A percentile compares a stretch with the other conserved stretches of the same genome.
phyloP scores from a whole-genome alignment of 2,888 invertebrate species.

The Cinara cedri region DNA sequence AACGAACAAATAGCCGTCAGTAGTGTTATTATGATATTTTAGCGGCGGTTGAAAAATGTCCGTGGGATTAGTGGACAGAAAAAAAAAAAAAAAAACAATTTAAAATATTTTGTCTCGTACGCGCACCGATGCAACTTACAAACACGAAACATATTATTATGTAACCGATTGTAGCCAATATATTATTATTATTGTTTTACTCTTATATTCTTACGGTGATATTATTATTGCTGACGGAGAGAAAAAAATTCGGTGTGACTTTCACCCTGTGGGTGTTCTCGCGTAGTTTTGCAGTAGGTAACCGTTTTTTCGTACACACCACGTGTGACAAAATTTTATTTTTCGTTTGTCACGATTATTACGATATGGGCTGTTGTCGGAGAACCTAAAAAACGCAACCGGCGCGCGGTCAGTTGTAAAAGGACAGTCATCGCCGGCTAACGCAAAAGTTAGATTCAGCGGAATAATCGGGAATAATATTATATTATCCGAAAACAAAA shows the following conservation, averaged over 20 bases:
- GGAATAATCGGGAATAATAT: not conserved
- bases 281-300: not conserved
- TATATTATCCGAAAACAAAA: not conserved
- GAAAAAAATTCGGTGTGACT: conserved; percentile 20
- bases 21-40: no score
- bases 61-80: no score
- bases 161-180: not conserved
- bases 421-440: conserved; percentile 7
- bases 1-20: no score
- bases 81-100: not conserved
- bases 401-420: not conserved
- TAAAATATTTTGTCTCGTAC: not conserved
- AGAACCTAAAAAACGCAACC: not conserved
- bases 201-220: not conserved
- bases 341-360: conserved; percentile 27
- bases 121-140: not conserved
- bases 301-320: not conserved
- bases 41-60: no score
- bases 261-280: conserved; percentile 40
- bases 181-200: conserved; percentile 7
- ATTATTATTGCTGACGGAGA: conserved; percentile 5
- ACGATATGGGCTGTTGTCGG: conserved; percentile 3
- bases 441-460: no score
- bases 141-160: conserved; percentile 18
- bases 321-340: conserved; percentile 17